Evolutionary conservation across 2,113 vertebrate species (phyloP), one percentile per base, ranked within the genome.

Genomic region (Sphyrna mokarran): DNA sequence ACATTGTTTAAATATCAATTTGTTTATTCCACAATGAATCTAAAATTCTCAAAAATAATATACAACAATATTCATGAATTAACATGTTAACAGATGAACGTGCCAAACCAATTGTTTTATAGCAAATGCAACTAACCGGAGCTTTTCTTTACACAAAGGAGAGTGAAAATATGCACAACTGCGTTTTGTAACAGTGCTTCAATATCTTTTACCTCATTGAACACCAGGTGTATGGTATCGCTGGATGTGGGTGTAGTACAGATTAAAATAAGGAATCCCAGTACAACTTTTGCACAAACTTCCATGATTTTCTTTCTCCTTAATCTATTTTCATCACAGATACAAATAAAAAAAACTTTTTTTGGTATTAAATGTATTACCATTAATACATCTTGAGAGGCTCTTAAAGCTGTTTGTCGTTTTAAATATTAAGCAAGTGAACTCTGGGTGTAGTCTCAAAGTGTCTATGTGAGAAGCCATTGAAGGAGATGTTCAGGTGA

Each of bases 1-100:
- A 87, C 16, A 37, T 18, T 80, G n/a, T 80, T 58, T 33, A 89
- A 58, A 58, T 3, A 61, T 61, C 54, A 37, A 89, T 26, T 58
- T 29, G 86, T 89, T 89, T 89, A 89, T 89, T 89, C 48, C 86
- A 89, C 54, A 80, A 89, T 33, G 40, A 86, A 48, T 58, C 48
- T 87, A 10, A 23, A 87, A 87, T 87, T 22, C 22, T 9, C 20
- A 29, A 87, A 87, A 54, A 87, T 10, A 87, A 54, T 58, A 54
- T 29, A 54, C 22, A 87, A 58, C 3, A 87, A 87, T 2, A 9
- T 48, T 26, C 22, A 48, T 1, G 40, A 43, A 87, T 87, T 87
- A 87, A 58, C 40, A 87, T 87, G 23, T 29, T 23, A 87, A 54
- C 20, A 87, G 9, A 54, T 78, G n/a, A 54, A 58, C 43, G 43